phyloP scores from a whole-genome alignment of 2,797 vertebrate genomes.

The Potorous gilbertii region DNA sequence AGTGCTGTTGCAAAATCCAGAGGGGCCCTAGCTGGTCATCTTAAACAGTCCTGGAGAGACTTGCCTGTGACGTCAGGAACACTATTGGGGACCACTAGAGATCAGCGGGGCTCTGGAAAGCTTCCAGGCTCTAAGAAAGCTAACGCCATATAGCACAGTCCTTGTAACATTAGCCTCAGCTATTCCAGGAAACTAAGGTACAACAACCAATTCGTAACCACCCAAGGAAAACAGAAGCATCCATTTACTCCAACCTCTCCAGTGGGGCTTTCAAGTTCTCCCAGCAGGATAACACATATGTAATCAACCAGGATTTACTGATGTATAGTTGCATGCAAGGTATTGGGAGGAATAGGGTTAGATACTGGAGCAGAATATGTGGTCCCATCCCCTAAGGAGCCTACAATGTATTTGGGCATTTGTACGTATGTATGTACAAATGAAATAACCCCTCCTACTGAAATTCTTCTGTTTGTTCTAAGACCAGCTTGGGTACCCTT shows the following conservation, averaged over 20 bases:
- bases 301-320: not conserved
- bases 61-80: not conserved
- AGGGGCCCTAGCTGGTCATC: conserved; percentile 22
- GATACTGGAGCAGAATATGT: not conserved
- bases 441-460: not conserved
- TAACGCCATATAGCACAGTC: not conserved
- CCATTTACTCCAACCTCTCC: not conserved
- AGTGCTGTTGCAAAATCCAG: not conserved
- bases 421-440: not conserved
- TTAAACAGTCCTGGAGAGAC: not conserved
- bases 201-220: not conserved
- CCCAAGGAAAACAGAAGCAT: not conserved
- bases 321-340: not conserved
- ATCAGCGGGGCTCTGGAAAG: not conserved
- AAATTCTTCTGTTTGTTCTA: not conserved
- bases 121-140: conserved; percentile 11
- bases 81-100: not conserved
- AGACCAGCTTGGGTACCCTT: not conserved
- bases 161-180: not conserved
- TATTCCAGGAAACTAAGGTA: conserved; percentile 4
- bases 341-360: not conserved
- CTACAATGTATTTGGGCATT: not conserved
- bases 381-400: not conserved
- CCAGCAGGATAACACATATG: not conserved
- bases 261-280: not conserved